Percentiles rank a stretch among this genome's conserved stretches.
phyloP scores from a whole-genome alignment of 1,140 invertebrate species.

The Drosophila guanche region DNA sequence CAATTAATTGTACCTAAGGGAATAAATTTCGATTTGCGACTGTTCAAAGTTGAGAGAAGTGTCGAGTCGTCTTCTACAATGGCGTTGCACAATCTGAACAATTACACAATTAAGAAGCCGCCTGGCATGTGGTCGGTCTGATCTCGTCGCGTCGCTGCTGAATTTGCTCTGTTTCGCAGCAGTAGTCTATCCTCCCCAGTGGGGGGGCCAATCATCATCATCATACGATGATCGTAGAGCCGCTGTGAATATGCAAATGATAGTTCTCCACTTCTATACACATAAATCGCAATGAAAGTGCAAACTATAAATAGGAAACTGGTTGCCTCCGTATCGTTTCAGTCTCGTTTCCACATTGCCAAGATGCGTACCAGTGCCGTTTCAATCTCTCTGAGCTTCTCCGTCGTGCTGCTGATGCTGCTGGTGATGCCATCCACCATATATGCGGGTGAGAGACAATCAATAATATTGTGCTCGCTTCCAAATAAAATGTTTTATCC shows the following conservation, averaged over 20 bases:
- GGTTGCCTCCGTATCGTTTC: conserved; percentile 27
- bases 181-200: too few species aligned
- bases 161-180: too few species aligned
- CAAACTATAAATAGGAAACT: conserved; percentile 70
- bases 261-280: conserved; percentile 42
- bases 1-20: too few species aligned
- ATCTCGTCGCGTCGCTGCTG: too few species aligned
- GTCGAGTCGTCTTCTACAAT: background rate
- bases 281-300: background rate
- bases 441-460: conserved; percentile 36
- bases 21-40: too few species aligned
- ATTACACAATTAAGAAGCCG: conserved; percentile 12
- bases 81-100: conserved; percentile 9
- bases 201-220: too few species aligned
- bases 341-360: conserved; percentile 39
- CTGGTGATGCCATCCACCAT: background rate
- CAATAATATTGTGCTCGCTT: background rate
- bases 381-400: conserved; percentile 11
- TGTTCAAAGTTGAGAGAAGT: too few species aligned
- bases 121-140: too few species aligned
- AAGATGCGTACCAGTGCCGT: conserved; percentile 43
- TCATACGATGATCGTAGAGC: too few species aligned
- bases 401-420: conserved; percentile 21
- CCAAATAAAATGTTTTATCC: background rate
- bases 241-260: conserved; percentile 51